These are phyloP conservation scores for Tricholauxania praeusta DNA, from an alignment of 2,888 invertebrate genomes.

Conservation along the genomic window DNA sequence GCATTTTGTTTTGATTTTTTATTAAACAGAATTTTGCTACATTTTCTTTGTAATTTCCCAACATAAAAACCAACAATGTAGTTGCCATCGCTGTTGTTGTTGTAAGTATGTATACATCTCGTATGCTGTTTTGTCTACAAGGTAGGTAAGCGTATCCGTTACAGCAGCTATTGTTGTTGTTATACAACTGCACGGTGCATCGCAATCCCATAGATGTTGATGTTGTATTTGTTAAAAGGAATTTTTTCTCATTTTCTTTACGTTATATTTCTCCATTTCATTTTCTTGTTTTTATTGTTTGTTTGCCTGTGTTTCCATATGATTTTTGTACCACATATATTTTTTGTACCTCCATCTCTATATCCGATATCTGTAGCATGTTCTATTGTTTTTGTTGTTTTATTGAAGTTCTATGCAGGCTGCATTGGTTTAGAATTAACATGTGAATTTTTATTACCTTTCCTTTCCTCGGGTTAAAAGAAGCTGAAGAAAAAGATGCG, in stretches of 20 bases:
- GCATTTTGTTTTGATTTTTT: too few relatives aligned
- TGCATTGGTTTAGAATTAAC: too few relatives aligned
- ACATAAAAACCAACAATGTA: neutral
- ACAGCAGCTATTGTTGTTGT: conserved; percentile 27
- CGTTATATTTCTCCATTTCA: conserved; percentile 31
- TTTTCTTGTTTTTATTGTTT: conserved; percentile 33
- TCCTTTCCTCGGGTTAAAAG: too few relatives aligned
- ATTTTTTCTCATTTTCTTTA: conserved; percentile 16
- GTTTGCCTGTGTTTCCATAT: conserved; percentile 4
- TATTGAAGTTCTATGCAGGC: neutral
- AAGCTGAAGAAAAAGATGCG: too few relatives aligned
- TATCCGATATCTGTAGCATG: conserved; percentile 30
- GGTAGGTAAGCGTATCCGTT: conserved; percentile 24
- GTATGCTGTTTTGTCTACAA: conserved; percentile 17
- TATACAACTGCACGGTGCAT: conserved; percentile 18
- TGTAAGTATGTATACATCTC: neutral
- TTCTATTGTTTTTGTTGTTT: conserved; percentile 18
- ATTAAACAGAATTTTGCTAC: too few relatives aligned
- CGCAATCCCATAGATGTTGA: conserved; percentile 12
- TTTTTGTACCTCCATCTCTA: neutral
- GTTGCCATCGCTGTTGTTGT: conserved; percentile 4
- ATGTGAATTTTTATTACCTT: too few relatives aligned
- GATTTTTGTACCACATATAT: too few relatives aligned
- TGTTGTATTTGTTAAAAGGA: conserved; percentile 30
- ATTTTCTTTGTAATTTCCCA: too few relatives aligned